Evolutionary conservation across 2,113 vertebrate genomes (phyloP).

Genomic region (Gobiocypris rarus): DNA sequence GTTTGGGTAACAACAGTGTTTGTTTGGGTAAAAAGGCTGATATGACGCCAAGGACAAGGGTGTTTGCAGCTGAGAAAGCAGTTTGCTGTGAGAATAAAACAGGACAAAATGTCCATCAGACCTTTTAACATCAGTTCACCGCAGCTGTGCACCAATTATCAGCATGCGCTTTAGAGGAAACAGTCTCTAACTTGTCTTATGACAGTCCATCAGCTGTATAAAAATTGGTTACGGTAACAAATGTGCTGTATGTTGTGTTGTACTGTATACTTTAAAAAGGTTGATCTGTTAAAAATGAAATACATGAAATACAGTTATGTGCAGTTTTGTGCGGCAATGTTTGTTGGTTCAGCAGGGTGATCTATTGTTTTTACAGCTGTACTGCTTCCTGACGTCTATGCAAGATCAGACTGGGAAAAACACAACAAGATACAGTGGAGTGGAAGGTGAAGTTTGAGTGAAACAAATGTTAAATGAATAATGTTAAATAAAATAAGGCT

Average conservation of each 20-base stretch:
- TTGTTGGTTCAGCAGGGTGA: not conserved
- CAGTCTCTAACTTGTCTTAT: not conserved
- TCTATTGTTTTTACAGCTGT: slow-evolving; percentile 22
- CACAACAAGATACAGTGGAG: not conserved
- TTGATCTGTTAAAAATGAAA: not conserved
- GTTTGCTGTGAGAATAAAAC: slow-evolving; percentile 37
- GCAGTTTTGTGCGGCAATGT: not conserved
- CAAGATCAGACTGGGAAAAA: not conserved
- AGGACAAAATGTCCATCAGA: slow-evolving; percentile 16
- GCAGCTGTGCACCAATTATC: not conserved
- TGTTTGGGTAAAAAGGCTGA: slow-evolving; percentile 42
- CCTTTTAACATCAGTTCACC: not conserved
- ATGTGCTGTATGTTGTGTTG: not conserved
- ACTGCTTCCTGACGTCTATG: not conserved
- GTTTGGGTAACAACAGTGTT: not conserved
- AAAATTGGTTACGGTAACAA: not conserved
- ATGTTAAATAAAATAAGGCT: not conserved
- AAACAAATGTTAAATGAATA: not conserved
- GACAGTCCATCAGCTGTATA: not conserved
- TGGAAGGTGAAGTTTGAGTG: not conserved
- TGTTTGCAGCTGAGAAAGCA: slow-evolving; percentile 71
- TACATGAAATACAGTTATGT: not conserved
- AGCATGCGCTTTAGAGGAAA: not conserved
- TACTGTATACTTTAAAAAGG: not conserved
- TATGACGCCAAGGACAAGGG: slow-evolving; percentile 29